These are phyloP conservation scores for Caenorhabditis japonica DNA, from an alignment of 2,888 invertebrate species.

Conservation along the genomic window DNA sequence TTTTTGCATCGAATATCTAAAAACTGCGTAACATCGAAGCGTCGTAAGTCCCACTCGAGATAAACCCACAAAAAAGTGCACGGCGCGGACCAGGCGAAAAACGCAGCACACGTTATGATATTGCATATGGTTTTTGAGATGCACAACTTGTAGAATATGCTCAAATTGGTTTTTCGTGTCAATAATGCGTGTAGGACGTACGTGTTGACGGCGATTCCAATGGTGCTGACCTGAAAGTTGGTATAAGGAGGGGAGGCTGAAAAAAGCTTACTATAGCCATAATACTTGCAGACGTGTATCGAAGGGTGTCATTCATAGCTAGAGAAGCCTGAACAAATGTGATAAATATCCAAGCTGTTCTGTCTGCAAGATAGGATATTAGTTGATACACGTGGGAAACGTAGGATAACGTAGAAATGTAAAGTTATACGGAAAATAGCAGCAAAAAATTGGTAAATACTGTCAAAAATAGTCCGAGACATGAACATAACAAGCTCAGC, in stretches of 20 bases:
- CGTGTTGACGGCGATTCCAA: slow-evolving; percentile 25
- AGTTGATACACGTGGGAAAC: too few relatives aligned
- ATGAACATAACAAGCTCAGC: too few relatives aligned
- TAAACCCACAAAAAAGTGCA: slow-evolving; percentile 29
- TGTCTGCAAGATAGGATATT: too few relatives aligned
- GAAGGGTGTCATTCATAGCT: slow-evolving; percentile 34
- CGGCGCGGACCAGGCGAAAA: slow-evolving; percentile 32
- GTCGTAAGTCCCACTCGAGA: too few relatives aligned
- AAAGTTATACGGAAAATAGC: too few relatives aligned
- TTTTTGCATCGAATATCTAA: too few relatives aligned
- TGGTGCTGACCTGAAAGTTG: slow-evolving; percentile 19
- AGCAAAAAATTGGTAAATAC: too few relatives aligned
- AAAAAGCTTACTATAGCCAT: slow-evolving; percentile 16
- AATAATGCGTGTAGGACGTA: slow-evolving; percentile 18
- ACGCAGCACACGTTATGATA: slow-evolving; percentile 35
- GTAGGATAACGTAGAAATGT: too few relatives aligned
- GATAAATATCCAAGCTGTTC: too few relatives aligned
- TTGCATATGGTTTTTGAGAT: slow-evolving; percentile 45
- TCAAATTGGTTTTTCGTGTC: slow-evolving; percentile 14
- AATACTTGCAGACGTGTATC: slow-evolving; percentile 26
- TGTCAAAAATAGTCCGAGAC: too few relatives aligned
- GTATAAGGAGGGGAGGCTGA: too few relatives aligned
- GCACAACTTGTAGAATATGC: slow-evolving; percentile 34
- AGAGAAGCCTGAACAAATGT: background rate
- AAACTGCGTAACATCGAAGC: too few relatives aligned